phyloP scores from a whole-genome alignment of 2,797 vertebrate genomes.

The Saxicola maurus region DNA sequence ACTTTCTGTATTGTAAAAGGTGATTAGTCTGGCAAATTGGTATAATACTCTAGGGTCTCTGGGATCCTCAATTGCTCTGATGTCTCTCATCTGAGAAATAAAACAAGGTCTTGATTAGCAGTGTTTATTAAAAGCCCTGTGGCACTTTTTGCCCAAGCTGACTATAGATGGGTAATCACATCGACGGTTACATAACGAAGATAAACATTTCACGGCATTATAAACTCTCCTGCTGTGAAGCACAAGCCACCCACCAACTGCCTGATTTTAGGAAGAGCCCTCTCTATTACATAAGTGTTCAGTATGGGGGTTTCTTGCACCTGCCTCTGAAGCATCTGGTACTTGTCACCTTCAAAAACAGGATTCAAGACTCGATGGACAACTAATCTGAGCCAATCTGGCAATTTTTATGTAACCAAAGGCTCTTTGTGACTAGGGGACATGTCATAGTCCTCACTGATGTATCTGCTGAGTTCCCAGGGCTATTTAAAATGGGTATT shows the following conservation, averaged over 20 bases:
- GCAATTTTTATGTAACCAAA: slow-evolving; percentile 44
- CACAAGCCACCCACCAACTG: slow-evolving; percentile 60
- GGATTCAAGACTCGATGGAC: slow-evolving; percentile 37
- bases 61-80: background rate
- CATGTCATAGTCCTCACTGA: background rate
- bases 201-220: slow-evolving; percentile 57
- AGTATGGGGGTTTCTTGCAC: slow-evolving; percentile 65
- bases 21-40: background rate
- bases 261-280: slow-evolving; percentile 64
- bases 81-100: slow-evolving; percentile 28
- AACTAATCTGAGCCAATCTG: slow-evolving; percentile 36
- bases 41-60: background rate
- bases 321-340: slow-evolving; percentile 69
- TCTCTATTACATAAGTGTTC: slow-evolving; percentile 65
- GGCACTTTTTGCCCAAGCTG: slow-evolving; percentile 24
- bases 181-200: slow-evolving; percentile 20
- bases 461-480: background rate
- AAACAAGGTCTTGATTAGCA: slow-evolving; percentile 21
- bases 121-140: slow-evolving; percentile 46
- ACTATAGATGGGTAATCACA: slow-evolving; percentile 48
- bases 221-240: slow-evolving; percentile 62
- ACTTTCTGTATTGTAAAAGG: background rate
- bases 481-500: slow-evolving; percentile 28
- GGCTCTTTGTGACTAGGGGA: background rate
- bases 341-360: slow-evolving; percentile 62